These are phyloP conservation scores for Melanargia galathea DNA, from an alignment of 2,888 invertebrate species.

Conservation along the genomic window DNA sequence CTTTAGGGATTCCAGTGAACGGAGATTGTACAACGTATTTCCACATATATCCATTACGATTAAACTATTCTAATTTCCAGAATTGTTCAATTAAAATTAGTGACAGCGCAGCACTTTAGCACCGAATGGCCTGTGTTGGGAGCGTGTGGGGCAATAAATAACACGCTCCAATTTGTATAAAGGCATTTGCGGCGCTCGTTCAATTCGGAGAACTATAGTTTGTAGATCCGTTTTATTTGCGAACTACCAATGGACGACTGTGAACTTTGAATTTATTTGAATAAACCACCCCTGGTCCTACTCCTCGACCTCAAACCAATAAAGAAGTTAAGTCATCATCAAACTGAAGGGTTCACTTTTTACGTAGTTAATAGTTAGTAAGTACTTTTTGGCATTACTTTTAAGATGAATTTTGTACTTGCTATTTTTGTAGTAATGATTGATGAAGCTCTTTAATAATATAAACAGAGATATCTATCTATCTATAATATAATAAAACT, in stretches of 20 bases:
- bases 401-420: too few species aligned
- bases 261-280: constrained; percentile 15
- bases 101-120: constrained; percentile 26
- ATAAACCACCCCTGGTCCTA: neutral
- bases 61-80: neutral
- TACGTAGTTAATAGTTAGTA: too few species aligned
- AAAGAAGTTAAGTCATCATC: too few species aligned
- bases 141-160: constrained; percentile 27
- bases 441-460: too few species aligned
- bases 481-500: too few species aligned
- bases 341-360: too few species aligned
- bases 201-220: constrained; percentile 24
- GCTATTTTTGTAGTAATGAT: too few species aligned
- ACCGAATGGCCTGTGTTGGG: constrained; percentile 23
- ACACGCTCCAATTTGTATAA: constrained; percentile 30
- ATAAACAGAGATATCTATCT: too few species aligned
- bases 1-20: too few species aligned
- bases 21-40: too few species aligned
- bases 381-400: too few species aligned
- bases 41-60: too few species aligned
- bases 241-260: neutral
- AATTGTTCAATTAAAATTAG: constrained; percentile 30
- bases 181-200: constrained; percentile 22
- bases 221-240: constrained; percentile 11
- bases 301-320: neutral